A percentile compares a stretch with the other conserved stretches of the same genome.
Conservation (phyloP, 2,888 invertebrate genomes). For the Ectropis crepuscularia region DNA sequence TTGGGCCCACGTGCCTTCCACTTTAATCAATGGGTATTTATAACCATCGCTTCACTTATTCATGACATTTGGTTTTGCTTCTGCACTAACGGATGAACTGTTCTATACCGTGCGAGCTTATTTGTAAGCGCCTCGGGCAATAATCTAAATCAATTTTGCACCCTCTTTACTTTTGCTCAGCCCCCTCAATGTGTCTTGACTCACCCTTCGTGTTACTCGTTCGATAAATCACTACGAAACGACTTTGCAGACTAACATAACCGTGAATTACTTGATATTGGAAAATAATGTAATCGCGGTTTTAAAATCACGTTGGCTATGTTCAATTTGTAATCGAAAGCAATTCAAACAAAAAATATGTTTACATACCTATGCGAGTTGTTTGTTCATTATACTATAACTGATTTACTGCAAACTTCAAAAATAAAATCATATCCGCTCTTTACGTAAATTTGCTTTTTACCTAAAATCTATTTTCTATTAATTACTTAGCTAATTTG, state of each 20-base stretch:
- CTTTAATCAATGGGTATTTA: slow-evolving; percentile 46
- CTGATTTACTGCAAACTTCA: no score
- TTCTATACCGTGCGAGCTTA: not conserved
- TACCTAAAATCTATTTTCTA: no score
- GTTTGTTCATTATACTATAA: no score
- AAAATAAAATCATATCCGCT: no score
- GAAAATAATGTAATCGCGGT: not conserved
- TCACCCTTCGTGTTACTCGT: slow-evolving; percentile 23
- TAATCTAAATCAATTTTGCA: slow-evolving; percentile 31
- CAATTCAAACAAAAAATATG: no score
- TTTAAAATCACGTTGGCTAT: not conserved
- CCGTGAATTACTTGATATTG: slow-evolving; percentile 1
- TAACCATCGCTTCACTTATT: slow-evolving; percentile 29
- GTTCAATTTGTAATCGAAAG: not conserved
- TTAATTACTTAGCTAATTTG: no score
- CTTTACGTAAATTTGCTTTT: no score
- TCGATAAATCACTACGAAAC: slow-evolving; percentile 20
- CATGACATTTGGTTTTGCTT: slow-evolving; percentile 7
- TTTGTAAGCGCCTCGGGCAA: slow-evolving; percentile 11
- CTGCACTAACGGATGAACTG: not conserved
- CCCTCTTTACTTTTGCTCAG: slow-evolving; percentile 19
- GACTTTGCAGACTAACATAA: slow-evolving; percentile 6
- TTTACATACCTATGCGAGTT: no score
- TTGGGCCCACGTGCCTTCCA: slow-evolving; percentile 63
- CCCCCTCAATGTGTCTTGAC: slow-evolving; percentile 22